Base-by-base conservation (phyloP, 37 sponge, comb jelly and placozoan genomes). In the Diacarnus erythraeanus region DNA sequence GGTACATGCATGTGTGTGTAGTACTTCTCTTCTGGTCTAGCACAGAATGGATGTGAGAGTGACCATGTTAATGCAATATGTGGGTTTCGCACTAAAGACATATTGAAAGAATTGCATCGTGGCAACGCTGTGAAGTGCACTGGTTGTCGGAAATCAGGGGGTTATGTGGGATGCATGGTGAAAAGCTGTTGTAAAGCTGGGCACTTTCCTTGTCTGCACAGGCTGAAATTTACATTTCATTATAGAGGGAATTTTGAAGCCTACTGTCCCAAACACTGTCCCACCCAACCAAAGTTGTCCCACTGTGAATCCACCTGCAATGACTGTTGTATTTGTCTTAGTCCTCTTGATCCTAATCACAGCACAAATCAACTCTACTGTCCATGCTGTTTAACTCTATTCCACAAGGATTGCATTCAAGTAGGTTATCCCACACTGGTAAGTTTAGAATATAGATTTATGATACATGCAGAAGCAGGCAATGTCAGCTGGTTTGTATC, bases 21-120 rank as follows among this genome's bases (percentile, higher is more conserved):
- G 85, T 84, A 77, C 42, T 84, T 84, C 59, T 65, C 85, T 2
- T 71, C 78, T 3, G 72, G 78, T 26, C 72, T 84, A 3, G 37
- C 56, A 31, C 85, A 84, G 72, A 12, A n/a, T 18, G 77, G 59
- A 2, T 33, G 57, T 9, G 70, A 36, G 38, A 6, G 59, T 38
- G 77, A 84, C 38, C 38, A 71, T 33, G 71, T 9, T 18, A n/a
- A 9, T 3, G 5, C 26, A 2, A 43, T 84, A 21, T 35, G 51
- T 18, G 85, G 85, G 17, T 84, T 84, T 26, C 59, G 57, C 5
- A 8, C 42, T 5, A 2, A 1, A 3, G 78, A 84, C 78, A 84
- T 84, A 27, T 38, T 29, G 2, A 71, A 42, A 39, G 85, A 84
- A 44, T 30, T 84, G 2, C 37, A 26, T 0, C 68, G 85, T n/a